Evolutionary conservation across 2,888 invertebrate genomes (phyloP).

Genomic region (Pecten maximus): DNA sequence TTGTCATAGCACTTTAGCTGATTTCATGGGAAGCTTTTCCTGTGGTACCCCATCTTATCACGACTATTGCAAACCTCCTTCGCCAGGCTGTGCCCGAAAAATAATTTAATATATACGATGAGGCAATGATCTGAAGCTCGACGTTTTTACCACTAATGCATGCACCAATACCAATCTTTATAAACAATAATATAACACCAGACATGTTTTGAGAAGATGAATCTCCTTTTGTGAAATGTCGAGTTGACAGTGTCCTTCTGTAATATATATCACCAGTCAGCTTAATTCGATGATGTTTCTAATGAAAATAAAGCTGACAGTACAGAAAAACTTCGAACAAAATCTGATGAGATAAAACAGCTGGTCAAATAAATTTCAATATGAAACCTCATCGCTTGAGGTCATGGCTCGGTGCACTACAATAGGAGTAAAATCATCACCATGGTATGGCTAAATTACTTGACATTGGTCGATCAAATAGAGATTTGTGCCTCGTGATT

Average conservation of each 20-base stretch:
- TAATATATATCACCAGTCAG: background rate
- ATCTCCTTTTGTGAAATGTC: background rate
- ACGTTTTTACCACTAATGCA: background rate
- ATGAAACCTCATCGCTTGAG: background rate
- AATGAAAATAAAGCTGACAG: background rate
- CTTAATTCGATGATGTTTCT: background rate
- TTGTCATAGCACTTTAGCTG: no score
- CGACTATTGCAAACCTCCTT: no score
- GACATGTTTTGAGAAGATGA: background rate
- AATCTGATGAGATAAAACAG: conserved; percentile 8
- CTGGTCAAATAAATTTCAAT: conserved; percentile 3
- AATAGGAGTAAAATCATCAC: background rate
- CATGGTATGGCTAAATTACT: conserved; percentile 15
- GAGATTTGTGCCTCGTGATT: background rate
- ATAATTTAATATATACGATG: no score
- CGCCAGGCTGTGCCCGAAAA: no score
- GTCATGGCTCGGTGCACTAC: conserved; percentile 8
- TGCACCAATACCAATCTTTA: background rate
- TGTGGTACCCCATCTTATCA: no score
- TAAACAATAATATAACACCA: no score
- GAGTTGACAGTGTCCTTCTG: background rate
- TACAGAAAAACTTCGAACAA: background rate
- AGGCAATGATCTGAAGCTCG: no score
- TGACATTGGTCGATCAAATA: conserved; percentile 1
- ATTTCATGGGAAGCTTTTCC: no score